These are phyloP conservation scores for Notodonta dromedarius DNA, from an alignment of 2,888 invertebrate genomes.

Conservation along the genomic window DNA sequence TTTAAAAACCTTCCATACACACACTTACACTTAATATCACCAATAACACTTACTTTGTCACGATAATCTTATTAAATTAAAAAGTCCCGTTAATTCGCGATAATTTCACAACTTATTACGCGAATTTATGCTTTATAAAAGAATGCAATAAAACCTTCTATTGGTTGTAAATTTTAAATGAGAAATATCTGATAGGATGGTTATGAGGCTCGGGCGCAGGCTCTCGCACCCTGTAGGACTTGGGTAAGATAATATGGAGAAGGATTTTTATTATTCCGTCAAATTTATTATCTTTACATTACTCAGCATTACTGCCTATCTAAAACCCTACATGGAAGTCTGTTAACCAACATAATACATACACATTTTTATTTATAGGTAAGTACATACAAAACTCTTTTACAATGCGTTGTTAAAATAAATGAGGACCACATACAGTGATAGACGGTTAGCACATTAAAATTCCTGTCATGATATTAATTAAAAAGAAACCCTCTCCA, in stretches of 20 bases:
- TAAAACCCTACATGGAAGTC: too few species aligned
- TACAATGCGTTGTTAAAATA: too few species aligned
- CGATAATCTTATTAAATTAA: slow-evolving; percentile 17
- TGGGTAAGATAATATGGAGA: background rate
- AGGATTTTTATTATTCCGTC: background rate
- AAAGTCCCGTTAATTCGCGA: slow-evolving; percentile 21
- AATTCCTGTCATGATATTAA: too few species aligned
- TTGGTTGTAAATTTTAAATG: slow-evolving; percentile 49
- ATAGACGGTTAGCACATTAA: too few species aligned
- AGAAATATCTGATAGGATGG: slow-evolving; percentile 55
- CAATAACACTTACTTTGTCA: slow-evolving; percentile 1
- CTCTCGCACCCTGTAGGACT: slow-evolving; percentile 2
- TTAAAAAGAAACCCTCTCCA: slow-evolving; percentile 38
- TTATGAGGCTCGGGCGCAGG: slow-evolving; percentile 21
- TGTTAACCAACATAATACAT: too few species aligned
- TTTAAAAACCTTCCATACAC: too few species aligned
- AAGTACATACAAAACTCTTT: too few species aligned
- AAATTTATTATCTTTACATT: background rate
- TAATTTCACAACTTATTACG: slow-evolving; percentile 23
- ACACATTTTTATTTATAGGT: too few species aligned
- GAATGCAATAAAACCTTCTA: slow-evolving; percentile 41
- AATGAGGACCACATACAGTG: too few species aligned
- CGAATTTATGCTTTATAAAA: slow-evolving; percentile 17
- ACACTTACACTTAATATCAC: slow-evolving; percentile 1
- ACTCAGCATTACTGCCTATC: too few species aligned